Conservation (phyloP, 2,888 invertebrate species). For the Tenthredo scrophulariae region DNA sequence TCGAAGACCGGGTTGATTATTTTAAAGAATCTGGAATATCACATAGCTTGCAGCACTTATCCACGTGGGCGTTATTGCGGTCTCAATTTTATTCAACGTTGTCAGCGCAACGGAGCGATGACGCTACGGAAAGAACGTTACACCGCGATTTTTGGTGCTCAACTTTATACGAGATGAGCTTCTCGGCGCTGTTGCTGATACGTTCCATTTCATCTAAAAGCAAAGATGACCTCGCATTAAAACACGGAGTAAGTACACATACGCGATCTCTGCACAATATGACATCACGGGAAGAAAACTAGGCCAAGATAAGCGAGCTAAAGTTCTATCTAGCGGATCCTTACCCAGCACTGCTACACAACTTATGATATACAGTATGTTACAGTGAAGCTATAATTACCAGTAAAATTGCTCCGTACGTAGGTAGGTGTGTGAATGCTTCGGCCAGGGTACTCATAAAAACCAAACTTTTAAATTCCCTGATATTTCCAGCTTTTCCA, state of each 20-base stretch:
- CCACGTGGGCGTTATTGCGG: slow-evolving; percentile 17
- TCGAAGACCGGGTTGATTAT: neutral
- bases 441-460: neutral
- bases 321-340: slow-evolving; percentile 36
- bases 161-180: slow-evolving; percentile 25
- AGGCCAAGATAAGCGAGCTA: slow-evolving; percentile 51
- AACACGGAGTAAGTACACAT: neutral
- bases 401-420: neutral
- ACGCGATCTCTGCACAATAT: slow-evolving; percentile 37
- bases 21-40: slow-evolving; percentile 25
- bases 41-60: neutral
- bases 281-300: slow-evolving; percentile 52
- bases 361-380: slow-evolving; percentile 1
- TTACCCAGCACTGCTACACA: neutral
- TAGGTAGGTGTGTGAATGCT: neutral
- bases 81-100: slow-evolving; percentile 46
- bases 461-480: neutral
- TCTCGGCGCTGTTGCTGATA: neutral
- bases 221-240: slow-evolving; percentile 4
- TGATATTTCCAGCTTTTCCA: neutral
- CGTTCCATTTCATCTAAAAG: neutral
- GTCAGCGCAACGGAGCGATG: neutral
- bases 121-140: neutral
- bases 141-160: slow-evolving; percentile 17
- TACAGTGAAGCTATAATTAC: slow-evolving; percentile 19